A percentile compares a stretch with the other conserved stretches of the same genome.
phyloP scores from a whole-genome alignment of 2,888 invertebrate genomes.

The Criorhina ranunculi region DNA sequence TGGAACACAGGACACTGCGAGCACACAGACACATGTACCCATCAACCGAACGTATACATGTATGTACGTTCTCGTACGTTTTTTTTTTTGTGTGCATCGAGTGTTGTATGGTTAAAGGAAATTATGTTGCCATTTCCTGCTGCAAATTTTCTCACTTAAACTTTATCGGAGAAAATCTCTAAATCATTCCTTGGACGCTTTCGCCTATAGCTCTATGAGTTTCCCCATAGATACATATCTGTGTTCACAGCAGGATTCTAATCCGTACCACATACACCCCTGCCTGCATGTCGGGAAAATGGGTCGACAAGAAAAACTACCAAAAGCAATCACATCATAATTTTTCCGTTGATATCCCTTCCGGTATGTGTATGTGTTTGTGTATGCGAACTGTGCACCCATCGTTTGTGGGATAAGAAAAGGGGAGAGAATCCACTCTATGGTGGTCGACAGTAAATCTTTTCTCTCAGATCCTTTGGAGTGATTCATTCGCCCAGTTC shows the following conservation, averaged over 20 bases:
- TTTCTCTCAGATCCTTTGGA: conserved; percentile 53
- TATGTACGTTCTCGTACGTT: no score
- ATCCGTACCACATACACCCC: conserved; percentile 37
- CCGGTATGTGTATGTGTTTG: conserved; percentile 12
- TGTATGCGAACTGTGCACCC: neutral
- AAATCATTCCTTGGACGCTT: conserved; percentile 69
- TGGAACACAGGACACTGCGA: conserved; percentile 54
- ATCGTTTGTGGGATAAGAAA: conserved; percentile 23
- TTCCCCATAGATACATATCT: conserved; percentile 13
- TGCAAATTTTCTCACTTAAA: conserved; percentile 76
- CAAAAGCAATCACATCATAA: conserved; percentile 74
- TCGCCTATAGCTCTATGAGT: conserved; percentile 22
- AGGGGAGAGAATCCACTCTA: conserved; percentile 15
- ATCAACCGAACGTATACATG: neutral
- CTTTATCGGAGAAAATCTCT: conserved; percentile 71
- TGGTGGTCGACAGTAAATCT: conserved; percentile 61
- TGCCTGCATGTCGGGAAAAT: neutral
- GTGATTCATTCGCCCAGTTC: conserved; percentile 54
- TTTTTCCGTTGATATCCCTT: conserved; percentile 59
- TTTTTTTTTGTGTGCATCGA: conserved; percentile 47
- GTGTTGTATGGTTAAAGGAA: conserved; percentile 61
- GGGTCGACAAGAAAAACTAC: conserved; percentile 46
- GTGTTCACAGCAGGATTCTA: conserved; percentile 54
- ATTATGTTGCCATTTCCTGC: conserved; percentile 76
- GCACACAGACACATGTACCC: conserved; percentile 37